phyloP scores from a whole-genome alignment of 2,888 invertebrate genomes.

The Colletes collaris region DNA sequence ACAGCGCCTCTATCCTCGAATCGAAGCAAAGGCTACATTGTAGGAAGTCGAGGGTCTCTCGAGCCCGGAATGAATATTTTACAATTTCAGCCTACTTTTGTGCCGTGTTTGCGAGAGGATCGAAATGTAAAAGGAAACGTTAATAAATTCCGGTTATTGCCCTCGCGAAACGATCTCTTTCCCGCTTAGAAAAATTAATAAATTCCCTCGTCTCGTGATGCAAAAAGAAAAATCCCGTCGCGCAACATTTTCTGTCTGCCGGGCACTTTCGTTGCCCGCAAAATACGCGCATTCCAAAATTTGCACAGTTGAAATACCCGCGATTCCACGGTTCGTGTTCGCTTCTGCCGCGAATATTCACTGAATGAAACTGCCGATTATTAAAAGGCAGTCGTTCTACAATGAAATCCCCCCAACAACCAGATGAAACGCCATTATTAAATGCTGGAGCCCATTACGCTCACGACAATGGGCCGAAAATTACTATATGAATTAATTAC shows the following conservation, averaged over 20 bases:
- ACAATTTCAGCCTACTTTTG: no score
- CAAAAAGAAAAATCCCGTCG: neutral
- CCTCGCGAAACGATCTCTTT: no score
- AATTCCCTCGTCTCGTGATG: no score
- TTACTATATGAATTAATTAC: constrained; percentile 58
- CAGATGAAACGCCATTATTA: constrained; percentile 58
- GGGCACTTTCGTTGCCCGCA: neutral
- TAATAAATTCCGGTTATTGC: no score
- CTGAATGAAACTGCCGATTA: constrained; percentile 24
- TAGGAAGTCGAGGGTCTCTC: no score
- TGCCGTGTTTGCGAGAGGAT: no score
- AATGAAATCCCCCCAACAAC: constrained; percentile 13
- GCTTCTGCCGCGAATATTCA: constrained; percentile 7
- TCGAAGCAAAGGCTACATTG: no score
- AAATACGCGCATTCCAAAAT: neutral
- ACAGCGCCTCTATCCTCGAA: no score
- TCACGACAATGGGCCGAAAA: constrained; percentile 60
- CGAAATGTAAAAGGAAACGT: no score
- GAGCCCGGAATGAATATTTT: no score
- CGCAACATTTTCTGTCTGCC: neutral
- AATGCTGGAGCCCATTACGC: constrained; percentile 40
- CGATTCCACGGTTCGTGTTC: constrained; percentile 5
- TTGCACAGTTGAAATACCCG: constrained; percentile 6
- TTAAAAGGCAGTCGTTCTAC: constrained; percentile 19
- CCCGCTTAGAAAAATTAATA: no score